These are phyloP conservation scores for Manis pentadactyla DNA, from an alignment of 2,797 vertebrate genomes.

Conservation along the genomic window DNA sequence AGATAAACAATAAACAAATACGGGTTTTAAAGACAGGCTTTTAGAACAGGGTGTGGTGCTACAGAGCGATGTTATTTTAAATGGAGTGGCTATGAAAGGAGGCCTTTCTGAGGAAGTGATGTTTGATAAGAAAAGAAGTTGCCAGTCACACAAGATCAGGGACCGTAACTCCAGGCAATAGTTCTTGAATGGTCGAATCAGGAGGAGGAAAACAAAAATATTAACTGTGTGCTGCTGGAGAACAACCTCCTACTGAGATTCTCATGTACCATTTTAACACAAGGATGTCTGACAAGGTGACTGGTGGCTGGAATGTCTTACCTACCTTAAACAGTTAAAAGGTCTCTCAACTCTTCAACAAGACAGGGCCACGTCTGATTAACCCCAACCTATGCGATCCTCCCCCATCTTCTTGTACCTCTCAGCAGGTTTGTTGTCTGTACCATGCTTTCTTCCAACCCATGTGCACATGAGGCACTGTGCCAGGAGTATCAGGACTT, in stretches of 20 bases:
- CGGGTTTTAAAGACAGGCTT: background rate
- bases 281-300: background rate
- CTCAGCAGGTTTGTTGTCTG: background rate
- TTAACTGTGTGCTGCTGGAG: background rate
- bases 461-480: background rate
- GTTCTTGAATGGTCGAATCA: background rate
- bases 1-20: background rate
- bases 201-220: background rate
- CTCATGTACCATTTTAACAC: background rate
- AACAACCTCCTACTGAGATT: background rate
- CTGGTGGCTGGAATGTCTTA: background rate
- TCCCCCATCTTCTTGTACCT: background rate
- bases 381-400: background rate
- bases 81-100: background rate
- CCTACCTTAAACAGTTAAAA: background rate
- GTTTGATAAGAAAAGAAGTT: background rate
- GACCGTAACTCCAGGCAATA: background rate
- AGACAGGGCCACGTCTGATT: background rate
- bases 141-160: background rate
- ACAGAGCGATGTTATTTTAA: background rate
- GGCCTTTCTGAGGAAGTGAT: background rate
- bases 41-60: background rate
- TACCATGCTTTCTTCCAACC: background rate
- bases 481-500: background rate
- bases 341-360: background rate